These are phyloP conservation scores for Pocillopora grandis DNA, from an alignment of 92 coral and sea anemone species.

Conservation along the genomic window DNA sequence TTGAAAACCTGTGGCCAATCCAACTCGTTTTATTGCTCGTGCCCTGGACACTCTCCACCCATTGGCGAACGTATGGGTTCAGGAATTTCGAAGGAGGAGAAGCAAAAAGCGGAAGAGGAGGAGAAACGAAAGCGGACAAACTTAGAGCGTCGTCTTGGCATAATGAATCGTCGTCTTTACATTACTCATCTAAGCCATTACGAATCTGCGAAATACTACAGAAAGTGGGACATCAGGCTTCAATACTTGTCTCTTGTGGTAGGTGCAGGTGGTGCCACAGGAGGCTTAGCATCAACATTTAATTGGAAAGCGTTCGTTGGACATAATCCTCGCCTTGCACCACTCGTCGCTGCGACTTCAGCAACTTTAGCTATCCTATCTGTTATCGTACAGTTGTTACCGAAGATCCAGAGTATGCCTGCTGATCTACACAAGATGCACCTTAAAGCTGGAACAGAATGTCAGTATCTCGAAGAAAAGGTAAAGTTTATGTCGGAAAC, in stretches of 20 bases:
- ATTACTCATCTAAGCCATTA: constrained; percentile 25
- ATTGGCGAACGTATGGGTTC: not conserved
- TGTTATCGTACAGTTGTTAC: constrained; percentile 17
- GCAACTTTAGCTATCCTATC: constrained; percentile 32
- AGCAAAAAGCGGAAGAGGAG: not conserved
- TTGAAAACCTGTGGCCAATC: too few species aligned
- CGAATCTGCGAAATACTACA: constrained; percentile 26
- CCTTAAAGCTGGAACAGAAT: constrained; percentile 32
- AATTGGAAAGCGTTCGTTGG: constrained; percentile 22
- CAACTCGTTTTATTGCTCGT: too few species aligned
- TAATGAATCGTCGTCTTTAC: constrained; percentile 18
- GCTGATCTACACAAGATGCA: constrained; percentile 22
- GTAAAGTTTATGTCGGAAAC: constrained; percentile 28
- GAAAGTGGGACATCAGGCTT: constrained; percentile 15
- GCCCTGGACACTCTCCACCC: too few species aligned
- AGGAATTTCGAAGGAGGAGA: constrained; percentile 2
- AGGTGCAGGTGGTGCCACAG: constrained; percentile 6
- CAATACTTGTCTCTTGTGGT: constrained; percentile 21
- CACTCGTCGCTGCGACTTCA: constrained; percentile 31
- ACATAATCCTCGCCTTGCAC: constrained; percentile 30
- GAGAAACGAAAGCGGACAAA: not conserved
- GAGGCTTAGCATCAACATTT: constrained; percentile 20
- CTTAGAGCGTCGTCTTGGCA: not conserved
- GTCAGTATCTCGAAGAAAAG: constrained; percentile 36
- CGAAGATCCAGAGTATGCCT: constrained; percentile 27